Evolutionary conservation across 2,113 vertebrate species (phyloP), one percentile per base, ranked within the genome.

Genomic region (Lophius piscatorius): DNA sequence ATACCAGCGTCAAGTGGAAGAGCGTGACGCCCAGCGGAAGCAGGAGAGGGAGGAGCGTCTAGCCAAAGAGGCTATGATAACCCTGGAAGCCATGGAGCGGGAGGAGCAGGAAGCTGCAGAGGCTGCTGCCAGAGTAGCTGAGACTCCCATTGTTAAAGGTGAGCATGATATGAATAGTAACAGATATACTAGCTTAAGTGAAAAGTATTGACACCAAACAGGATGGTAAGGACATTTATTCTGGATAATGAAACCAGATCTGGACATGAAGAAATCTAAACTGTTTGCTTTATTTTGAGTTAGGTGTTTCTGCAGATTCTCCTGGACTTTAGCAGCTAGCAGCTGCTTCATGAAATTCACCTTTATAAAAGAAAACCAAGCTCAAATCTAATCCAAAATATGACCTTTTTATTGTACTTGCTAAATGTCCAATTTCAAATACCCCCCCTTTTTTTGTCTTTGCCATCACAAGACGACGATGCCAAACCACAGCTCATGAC

Each of bases 21-120:
- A 87, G n/a, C 93, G 93, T 9, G 95, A 96, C 48, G 92, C 93
- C 13, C 87, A 65, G 87, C 83, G 90, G 34, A 75, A 68, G 49
- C 74, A 89, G 70, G 84, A 86, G 28, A 73, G 71, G 47, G 87
- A 90, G 10, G 89, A 76, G 87, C 93, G 65, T 85, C 91, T 92
- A 41, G 89, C 87, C 50, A 66, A 57, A 46, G 89, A 92, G 76
- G 91, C 91, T 5, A 76, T 91, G 70, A 54, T 87, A 50, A 89
- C 87, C 3, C 74, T 92, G 52, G 83, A 91, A 80, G 89, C 90
- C 38, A 76, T 92, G 74, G 91, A 92, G 57, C 82, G 82, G 0
- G 88, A 91, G 74, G 92, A 93, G 49, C 78, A 87, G 62, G 56
- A 78, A 58, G 80, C 67, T 1, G 77, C 74, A 0, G 62, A 84